Percentiles rank a stretch among this genome's conserved stretches.
Evolutionary conservation across 2,888 invertebrate genomes (phyloP).

Genomic region (Meganola albula): DNA sequence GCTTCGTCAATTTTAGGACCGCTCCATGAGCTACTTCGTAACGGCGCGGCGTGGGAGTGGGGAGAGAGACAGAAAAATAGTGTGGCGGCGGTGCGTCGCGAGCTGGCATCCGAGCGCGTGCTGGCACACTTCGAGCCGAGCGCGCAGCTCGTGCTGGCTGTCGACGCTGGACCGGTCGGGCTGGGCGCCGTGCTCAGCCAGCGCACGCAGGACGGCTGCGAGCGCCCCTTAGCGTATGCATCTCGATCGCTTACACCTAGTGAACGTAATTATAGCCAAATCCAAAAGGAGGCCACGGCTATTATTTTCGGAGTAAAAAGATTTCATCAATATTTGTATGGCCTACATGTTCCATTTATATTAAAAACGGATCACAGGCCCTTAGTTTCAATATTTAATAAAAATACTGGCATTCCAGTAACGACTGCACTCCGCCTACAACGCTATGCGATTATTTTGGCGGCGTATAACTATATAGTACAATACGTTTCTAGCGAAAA

Average conservation of each 20-base stretch:
- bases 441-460: conserved; percentile 5
- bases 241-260: conserved; percentile 4
- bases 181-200: conserved; percentile 1
- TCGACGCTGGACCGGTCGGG: conserved; percentile 2
- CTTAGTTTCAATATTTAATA: conserved; percentile 8
- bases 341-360: conserved; percentile 10
- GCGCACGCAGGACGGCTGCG: not conserved
- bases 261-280: conserved; percentile 12
- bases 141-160: not conserved
- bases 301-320: conserved; percentile 9
- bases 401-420: conserved; percentile 7
- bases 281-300: conserved; percentile 13
- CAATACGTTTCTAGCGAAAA: conserved; percentile 35
- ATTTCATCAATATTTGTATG: conserved; percentile 10
- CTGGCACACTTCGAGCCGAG: not conserved
- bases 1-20: conserved; percentile 8
- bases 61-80: not conserved
- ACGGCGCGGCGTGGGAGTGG: not conserved
- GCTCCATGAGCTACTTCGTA: not conserved
- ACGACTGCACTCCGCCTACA: conserved; percentile 9
- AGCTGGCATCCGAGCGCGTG: not conserved
- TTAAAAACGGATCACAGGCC: conserved; percentile 2
- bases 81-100: not conserved
- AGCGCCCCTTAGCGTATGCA: not conserved
- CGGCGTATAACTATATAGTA: conserved; percentile 4